Evolutionary conservation across 1,140 invertebrate species (phyloP).

Genomic region (Solen grandis): DNA sequence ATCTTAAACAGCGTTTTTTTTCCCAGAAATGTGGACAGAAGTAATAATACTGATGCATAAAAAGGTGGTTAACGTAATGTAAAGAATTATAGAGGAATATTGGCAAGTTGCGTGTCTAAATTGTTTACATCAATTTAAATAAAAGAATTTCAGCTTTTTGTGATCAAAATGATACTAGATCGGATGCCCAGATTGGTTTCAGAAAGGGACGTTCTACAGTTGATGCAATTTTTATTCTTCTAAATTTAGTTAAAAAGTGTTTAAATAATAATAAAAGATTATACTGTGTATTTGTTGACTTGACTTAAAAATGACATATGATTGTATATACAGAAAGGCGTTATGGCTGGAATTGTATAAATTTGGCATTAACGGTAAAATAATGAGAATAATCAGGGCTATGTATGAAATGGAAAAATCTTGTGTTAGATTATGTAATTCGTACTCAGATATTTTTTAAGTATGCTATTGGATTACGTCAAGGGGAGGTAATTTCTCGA

Average conservation of each 20-base stretch:
- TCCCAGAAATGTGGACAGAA: slow-evolving; percentile 16
- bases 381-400: not conserved
- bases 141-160: not conserved
- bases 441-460: slow-evolving; percentile 24
- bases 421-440: not conserved
- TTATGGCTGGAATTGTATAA: slow-evolving; percentile 18
- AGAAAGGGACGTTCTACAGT: too few relatives aligned
- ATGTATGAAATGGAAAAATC: slow-evolving; percentile 2
- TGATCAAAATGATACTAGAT: too few relatives aligned
- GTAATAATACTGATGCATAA: too few relatives aligned
- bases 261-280: slow-evolving; percentile 4
- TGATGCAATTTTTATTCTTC: slow-evolving; percentile 15
- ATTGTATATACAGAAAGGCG: slow-evolving; percentile 15
- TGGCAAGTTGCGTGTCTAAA: not conserved
- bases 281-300: slow-evolving; percentile 13
- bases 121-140: too few relatives aligned
- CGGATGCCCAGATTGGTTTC: too few relatives aligned
- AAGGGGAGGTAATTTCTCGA: slow-evolving; percentile 28
- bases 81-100: too few relatives aligned
- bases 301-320: slow-evolving; percentile 14
- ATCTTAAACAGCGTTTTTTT: not conserved
- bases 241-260: not conserved
- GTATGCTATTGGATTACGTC: slow-evolving; percentile 6
- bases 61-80: too few relatives aligned
- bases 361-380: not conserved